These are phyloP conservation scores for Drosophila peninsularis DNA, from an alignment of 2,888 invertebrate genomes.

Conservation along the genomic window DNA sequence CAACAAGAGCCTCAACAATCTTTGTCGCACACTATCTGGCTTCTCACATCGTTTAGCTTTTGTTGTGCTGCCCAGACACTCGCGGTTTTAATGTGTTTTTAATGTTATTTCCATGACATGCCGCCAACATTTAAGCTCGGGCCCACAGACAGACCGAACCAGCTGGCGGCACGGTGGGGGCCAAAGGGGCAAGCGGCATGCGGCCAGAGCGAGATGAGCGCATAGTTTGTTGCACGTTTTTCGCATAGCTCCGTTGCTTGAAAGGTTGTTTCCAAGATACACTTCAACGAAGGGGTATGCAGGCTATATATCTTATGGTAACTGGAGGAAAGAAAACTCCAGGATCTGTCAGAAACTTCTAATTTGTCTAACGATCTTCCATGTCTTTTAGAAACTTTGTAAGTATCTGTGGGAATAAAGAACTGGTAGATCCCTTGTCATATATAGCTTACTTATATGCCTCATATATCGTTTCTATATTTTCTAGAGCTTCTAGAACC, in stretches of 20 bases:
- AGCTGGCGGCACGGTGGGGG: background rate
- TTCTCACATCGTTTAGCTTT: slow-evolving; percentile 80
- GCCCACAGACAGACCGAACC: slow-evolving; percentile 29
- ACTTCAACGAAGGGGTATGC: background rate
- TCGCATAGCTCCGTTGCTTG: slow-evolving; percentile 43
- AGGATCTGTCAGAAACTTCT: too few species aligned
- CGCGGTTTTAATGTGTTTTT: slow-evolving; percentile 81
- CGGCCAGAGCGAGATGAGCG: slow-evolving; percentile 57
- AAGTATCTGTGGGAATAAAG: too few species aligned
- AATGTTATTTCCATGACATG: slow-evolving; percentile 80
- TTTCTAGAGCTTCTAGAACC: too few species aligned
- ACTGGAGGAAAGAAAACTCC: too few species aligned
- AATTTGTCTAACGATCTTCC: too few species aligned
- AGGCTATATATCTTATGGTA: too few species aligned
- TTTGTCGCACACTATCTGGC: slow-evolving; percentile 64
- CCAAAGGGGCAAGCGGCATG: background rate
- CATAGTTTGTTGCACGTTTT: slow-evolving; percentile 76
- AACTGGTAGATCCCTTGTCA: too few species aligned
- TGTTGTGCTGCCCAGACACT: slow-evolving; percentile 73
- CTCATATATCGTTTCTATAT: too few species aligned
- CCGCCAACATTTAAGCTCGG: slow-evolving; percentile 78
- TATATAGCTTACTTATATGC: too few species aligned
- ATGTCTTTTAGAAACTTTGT: too few species aligned
- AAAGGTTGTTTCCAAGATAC: slow-evolving; percentile 26
- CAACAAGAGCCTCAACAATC: slow-evolving; percentile 46